Evolutionary conservation across 2,113 vertebrate genomes (phyloP), one percentile per base, ranked within the genome.

Genomic region (Formicarius rufipectus): DNA sequence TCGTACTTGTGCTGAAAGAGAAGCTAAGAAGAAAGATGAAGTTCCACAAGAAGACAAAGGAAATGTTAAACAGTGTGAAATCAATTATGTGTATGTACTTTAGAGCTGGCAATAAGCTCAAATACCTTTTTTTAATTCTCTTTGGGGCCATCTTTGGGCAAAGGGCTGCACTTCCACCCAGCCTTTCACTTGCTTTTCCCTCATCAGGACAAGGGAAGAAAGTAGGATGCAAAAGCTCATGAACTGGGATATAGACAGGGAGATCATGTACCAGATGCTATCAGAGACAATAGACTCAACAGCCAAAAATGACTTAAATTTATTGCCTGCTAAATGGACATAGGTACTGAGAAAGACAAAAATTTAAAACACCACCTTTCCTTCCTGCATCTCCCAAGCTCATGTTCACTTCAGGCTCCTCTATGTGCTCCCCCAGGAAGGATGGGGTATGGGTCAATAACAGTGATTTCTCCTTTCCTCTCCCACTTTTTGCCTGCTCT

Each of bases 31-130:
- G 89, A 99, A 98, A 90, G 99, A 99, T 83, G 98, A 99, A 78
- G 97, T 99, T 87, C 98, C 99, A 33, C 99, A 99, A 52, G 99
- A 99, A 97, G 99, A 99, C 97, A 97, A 99, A 94, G 99, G 99
- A 90, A 99, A 99, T 5, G 99, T 99, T 89, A 99, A 99, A 93
- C 98, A 98, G 68, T 99, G 99, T 93, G 99, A 99, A 98, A 90
- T 99, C 97, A 99, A 98, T 96, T 99, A 99, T 1, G 99, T 99
- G 99, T 99, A 98, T 0, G 99, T 99, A 93, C 30, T 71, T 86
- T 17, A 73, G 28, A 59, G 37, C 66, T 69, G 27, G 15, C 73
- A 81, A 63, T 18, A 50, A n/a, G n/a, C 31, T 93, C 35, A 37
- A 44, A 8, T 45, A 24, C 23, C 12, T 13, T 72, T 58, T 73